A percentile compares a stretch with the other conserved stretches of the same genome.
phyloP scores from a whole-genome alignment of 2,797 vertebrate genomes.

The Premnoplex brunnescens region DNA sequence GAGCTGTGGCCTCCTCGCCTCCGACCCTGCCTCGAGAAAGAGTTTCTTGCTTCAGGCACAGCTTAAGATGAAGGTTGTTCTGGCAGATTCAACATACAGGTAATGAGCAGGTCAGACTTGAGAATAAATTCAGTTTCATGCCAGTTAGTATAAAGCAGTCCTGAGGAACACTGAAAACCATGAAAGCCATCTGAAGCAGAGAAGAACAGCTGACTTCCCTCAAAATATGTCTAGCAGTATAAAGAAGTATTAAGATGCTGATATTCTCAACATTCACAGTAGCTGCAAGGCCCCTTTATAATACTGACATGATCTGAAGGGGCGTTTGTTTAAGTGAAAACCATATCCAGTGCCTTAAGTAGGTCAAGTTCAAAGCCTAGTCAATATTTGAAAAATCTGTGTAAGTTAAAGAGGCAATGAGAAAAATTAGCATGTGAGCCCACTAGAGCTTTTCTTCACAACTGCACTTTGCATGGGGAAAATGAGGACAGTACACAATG shows the following conservation, averaged over 20 bases:
- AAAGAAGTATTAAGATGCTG: neutral
- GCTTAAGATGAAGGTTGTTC: neutral
- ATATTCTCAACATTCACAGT: neutral
- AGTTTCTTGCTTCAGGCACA: rapidly evolving
- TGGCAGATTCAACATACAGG: neutral
- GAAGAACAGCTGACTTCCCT: neutral
- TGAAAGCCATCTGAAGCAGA: neutral
- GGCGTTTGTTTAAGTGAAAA: slow-evolving; percentile 46
- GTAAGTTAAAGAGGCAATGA: slow-evolving; percentile 45
- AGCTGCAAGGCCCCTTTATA: slow-evolving; percentile 29
- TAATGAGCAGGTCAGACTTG: neutral
- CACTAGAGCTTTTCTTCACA: slow-evolving; percentile 42
- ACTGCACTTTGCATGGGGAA: slow-evolving; percentile 26
- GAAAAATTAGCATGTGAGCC: slow-evolving; percentile 52
- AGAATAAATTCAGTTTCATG: neutral
- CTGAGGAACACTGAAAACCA: neutral
- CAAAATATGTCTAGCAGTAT: neutral
- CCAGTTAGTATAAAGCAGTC: neutral
- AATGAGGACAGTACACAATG: slow-evolving; percentile 45
- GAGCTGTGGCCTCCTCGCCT: neutral
- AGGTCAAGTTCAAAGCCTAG: slow-evolving; percentile 61
- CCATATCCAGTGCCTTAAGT: slow-evolving; percentile 33
- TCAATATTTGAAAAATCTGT: slow-evolving; percentile 63
- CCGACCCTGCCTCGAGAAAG: neutral
- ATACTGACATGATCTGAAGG: slow-evolving; percentile 17